phyloP scores from a whole-genome alignment of 2,113 vertebrate species.

The Narcine bancroftii region DNA sequence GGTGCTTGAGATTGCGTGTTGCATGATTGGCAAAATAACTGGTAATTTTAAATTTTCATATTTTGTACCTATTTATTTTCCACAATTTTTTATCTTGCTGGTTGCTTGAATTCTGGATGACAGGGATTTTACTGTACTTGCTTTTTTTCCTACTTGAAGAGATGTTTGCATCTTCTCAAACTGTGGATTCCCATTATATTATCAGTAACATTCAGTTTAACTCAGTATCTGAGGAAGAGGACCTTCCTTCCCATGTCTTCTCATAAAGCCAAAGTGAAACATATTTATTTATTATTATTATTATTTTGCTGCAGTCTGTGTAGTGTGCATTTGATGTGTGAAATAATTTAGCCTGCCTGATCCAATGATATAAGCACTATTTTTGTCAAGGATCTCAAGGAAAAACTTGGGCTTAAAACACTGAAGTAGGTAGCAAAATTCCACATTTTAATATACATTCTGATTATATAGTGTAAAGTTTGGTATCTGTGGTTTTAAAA shows the following conservation, averaged over 20 bases:
- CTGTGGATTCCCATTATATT: conserved; percentile 20
- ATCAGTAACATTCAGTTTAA: conserved; percentile 29
- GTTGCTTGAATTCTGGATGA: too few relatives aligned
- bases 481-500: conserved; percentile 14
- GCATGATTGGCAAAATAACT: too few relatives aligned
- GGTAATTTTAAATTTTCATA: too few relatives aligned
- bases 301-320: conserved; percentile 10
- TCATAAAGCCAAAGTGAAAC: conserved; percentile 31
- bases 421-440: neutral
- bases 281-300: conserved; percentile 32
- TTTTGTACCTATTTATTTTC: too few relatives aligned
- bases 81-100: too few relatives aligned
- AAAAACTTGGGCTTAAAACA: neutral
- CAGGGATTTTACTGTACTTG: too few relatives aligned
- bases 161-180: neutral
- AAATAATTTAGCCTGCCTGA: neutral
- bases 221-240: neutral
- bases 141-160: conserved; percentile 9
- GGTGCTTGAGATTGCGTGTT: too few relatives aligned
- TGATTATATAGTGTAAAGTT: neutral
- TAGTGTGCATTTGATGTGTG: neutral
- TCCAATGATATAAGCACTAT: neutral
- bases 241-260: neutral
- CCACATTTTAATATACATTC: conserved; percentile 1
- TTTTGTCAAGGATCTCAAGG: neutral